Base-by-base conservation (phyloP, 2,888 invertebrate genomes). In the Scotopteryx bipunctaria region DNA sequence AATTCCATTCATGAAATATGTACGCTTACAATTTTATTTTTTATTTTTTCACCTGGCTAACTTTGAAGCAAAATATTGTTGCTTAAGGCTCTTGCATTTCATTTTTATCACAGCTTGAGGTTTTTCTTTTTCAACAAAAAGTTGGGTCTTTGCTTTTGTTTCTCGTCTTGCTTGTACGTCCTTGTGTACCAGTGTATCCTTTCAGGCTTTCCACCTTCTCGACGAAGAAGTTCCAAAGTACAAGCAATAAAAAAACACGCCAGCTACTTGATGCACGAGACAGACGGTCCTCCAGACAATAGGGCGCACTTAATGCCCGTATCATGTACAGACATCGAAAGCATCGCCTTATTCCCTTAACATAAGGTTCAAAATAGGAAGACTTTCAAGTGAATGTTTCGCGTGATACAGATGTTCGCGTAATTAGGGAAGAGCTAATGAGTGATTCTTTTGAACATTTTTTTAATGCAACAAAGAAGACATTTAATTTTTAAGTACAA, bases 211-310 rank as follows among this genome's bases (percentile, higher is more conserved):
- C 16, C 6, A 9, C 27, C 8, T 4, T 21, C 31, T 49, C 47
- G 42, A 32, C 46, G 19, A 45, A 52, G 46, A 51, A 51, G 49
- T 61, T 61, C 66, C 64, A 74, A 74, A 72, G 71, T 77, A 80
- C 64, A 79, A 80, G 78, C 73, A 76, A 81, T 81, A 85, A 85
- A 86, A 52, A 83, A 84, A 81, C 74, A 73, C 69, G 70, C 64
- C 76, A 51, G 44, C 27, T 41, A 76, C 84, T 85, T 81, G 81
- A 82, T 79, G 79, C 73, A 67, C 69, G 78, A 81, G 83, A 80
- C 85, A 83, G 84, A 81, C 82, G 75, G 71, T 73, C 67, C 86
- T 85, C 69, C 76, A 84, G 81, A 87, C 87, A 87, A 86, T 85
- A 67, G 75, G 73, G 74, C 67, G 69, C 71, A 78, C 82, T 84